Evolutionary conservation across 92 coral and sea anemone genomes (phyloP), one percentile per base, ranked within the genome.

Genomic region (Epizoanthus stellaris): DNA sequence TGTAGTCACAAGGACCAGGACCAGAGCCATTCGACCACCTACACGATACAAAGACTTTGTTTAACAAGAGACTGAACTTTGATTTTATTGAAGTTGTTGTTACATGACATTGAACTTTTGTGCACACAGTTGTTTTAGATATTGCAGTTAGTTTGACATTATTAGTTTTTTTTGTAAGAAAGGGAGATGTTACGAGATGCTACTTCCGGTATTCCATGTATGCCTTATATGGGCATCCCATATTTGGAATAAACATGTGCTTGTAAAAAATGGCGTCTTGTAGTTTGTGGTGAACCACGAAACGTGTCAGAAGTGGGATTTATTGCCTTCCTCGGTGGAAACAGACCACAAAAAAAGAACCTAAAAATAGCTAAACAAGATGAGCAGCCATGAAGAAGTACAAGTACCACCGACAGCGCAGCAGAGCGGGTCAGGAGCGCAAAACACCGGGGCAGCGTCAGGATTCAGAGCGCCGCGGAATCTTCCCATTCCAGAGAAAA

Each of bases 151-250:
- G 72, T 52, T 45, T n/a, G 25, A 38, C 21, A 45, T 20, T 15
- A 43, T 42, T 47, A 49, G 77, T 10, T 67, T 67, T 40, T 40
- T 73, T 73, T 45, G 9, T n/a, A 45, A 73, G 60, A n/a, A 73
- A 73, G 39, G 77, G 77, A 73, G 77, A 73, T 73, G 77, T 47
- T 73, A 49, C n/a, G n/a, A n/a, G n/a, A n/a, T n/a, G n/a, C n/a
- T n/a, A n/a, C n/a, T n/a, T n/a, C n/a, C n/a, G n/a, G n/a, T n/a
- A n/a, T n/a, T n/a, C n/a, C 5, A 40, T 40, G 45, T 40, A 40
- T 2, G 3, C 45, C 45, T 2, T 40, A 40, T 40, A 2, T 40
- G 45, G 45, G 45, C 5, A 40, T 40, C 5, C 45, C 45, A 40
- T 40, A 40, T 40, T 40, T 40, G 45, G 45, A 40, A 2, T 40